Percentiles rank a stretch among this genome's conserved stretches.
phyloP scores from a whole-genome alignment of 1,140 invertebrate genomes.

The Scaptomyza pallida region DNA sequence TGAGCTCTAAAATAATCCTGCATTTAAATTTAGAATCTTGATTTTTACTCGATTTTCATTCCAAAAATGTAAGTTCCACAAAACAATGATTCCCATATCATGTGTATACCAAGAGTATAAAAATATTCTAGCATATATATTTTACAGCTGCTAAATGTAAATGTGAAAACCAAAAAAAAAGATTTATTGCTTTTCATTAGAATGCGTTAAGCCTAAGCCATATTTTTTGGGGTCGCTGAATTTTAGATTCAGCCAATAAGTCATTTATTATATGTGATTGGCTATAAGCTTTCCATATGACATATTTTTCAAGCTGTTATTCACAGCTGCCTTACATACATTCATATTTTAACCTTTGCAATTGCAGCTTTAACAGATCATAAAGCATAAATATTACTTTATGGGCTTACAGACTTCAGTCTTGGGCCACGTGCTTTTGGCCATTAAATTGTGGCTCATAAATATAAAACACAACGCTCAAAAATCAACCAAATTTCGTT shows the following conservation, averaged over 20 bases:
- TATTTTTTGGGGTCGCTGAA: slow-evolving; percentile 13
- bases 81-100: too few relatives aligned
- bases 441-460: slow-evolving; percentile 23
- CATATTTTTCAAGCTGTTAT: too few relatives aligned
- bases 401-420: slow-evolving; percentile 12
- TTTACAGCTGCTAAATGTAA: slow-evolving; percentile 40
- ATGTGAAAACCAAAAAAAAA: slow-evolving; percentile 20
- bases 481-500: slow-evolving; percentile 36
- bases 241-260: slow-evolving; percentile 1
- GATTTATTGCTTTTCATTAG: slow-evolving; percentile 50
- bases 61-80: too few relatives aligned
- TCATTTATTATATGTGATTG: slow-evolving; percentile 27
- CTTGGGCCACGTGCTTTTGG: slow-evolving; percentile 19
- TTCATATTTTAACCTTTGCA: slow-evolving; percentile 37
- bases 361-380: slow-evolving; percentile 5
- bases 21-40: too few relatives aligned
- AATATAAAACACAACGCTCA: slow-evolving; percentile 15
- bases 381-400: slow-evolving; percentile 14
- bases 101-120: too few relatives aligned
- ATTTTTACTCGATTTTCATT: too few relatives aligned
- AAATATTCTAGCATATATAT: too few relatives aligned
- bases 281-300: slow-evolving; percentile 15
- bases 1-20: too few relatives aligned
- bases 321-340: too few relatives aligned
- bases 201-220: slow-evolving; percentile 21